A percentile compares a stretch with the other conserved stretches of the same genome.
These are phyloP conservation scores for Masticophis lateralis DNA, from an alignment of 2,797 vertebrate genomes.

Conservation along the genomic window DNA sequence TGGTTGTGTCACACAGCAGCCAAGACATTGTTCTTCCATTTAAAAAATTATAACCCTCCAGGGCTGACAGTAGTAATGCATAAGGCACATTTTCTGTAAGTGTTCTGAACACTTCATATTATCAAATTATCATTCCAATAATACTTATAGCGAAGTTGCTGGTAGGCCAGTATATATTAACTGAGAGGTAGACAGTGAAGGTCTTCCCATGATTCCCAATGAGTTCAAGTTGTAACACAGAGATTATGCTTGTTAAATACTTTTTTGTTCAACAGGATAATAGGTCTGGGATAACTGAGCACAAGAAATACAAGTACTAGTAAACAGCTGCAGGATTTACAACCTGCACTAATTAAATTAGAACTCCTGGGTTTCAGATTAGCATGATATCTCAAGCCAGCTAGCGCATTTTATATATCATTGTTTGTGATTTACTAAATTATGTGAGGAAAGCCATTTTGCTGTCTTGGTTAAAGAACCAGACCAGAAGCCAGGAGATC, in stretches of 20 bases:
- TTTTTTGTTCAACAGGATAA: not conserved
- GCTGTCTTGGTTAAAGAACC: not conserved
- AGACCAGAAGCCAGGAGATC: not conserved
- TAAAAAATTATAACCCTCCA: not conserved
- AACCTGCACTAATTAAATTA: not conserved
- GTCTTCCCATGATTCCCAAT: not conserved
- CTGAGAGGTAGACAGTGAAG: not conserved
- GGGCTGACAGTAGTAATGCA: not conserved
- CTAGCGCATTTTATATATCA: not conserved
- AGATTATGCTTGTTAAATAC: not conserved
- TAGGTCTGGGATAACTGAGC: not conserved
- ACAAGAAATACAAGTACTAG: not conserved
- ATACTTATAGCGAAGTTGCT: not conserved
- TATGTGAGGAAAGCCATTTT: not conserved
- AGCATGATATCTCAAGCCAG: not conserved
- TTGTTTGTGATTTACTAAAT: not conserved
- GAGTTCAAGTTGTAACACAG: not conserved
- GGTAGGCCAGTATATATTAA: not conserved
- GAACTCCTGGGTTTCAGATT: not conserved
- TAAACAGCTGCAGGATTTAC: not conserved
- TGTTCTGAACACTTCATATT: not conserved
- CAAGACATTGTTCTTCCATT: not conserved
- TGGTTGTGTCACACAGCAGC: not conserved
- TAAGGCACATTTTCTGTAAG: not conserved
- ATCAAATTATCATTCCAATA: not conserved